Evolutionary conservation across 2,113 vertebrate genomes (phyloP), one percentile per base, ranked within the genome.

Genomic region (Vulpes lagopus): DNA sequence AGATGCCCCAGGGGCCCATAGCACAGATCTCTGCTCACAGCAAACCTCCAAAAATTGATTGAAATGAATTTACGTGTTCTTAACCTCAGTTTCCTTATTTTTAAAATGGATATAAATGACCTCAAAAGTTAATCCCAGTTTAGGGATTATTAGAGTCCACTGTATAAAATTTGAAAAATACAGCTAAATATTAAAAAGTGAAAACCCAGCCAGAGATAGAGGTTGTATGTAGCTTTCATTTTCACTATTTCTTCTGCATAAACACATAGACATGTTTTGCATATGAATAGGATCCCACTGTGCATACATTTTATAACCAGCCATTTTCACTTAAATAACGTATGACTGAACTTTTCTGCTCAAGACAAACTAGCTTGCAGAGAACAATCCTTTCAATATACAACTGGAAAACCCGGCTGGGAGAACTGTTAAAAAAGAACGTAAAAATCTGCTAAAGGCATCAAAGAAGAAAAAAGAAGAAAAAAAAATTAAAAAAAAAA

Each of bases 121-220:
- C 38, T 91, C 49, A 55, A 32, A 92, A 78, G 20, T 59, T 49
- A 83, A 57, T 38, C 65, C 27, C 62, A 84, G 15, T 25, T 82
- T 94, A 59, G 27, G 62, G 27, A 89, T 43, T 16, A 88, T 89
- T 32, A 22, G 51, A 64, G 49, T 73, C 30, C 49, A 23, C 14
- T 89, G 19, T 62, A 16, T 59, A 71, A 94, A 85, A 90, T 53
- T 73, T 87, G 81, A 27, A 95, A 92, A 80, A 49, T 71, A 57
- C 22, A 53, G 5, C 38, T 57, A 57, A 87, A 32, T 17, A 32
- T 76, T 73, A 53, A 88, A 67, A 57, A 79, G 73, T 32, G 89
- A 84, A 85, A 74, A 32, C 25, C 30, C 20, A 38, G 35, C 9
- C 14, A 60, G 74, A 64, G 22, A 23, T 8, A 59, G 59, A 43